Evolutionary conservation across 2,888 invertebrate genomes (phyloP).

Genomic region (Troides oblongomaculatus): DNA sequence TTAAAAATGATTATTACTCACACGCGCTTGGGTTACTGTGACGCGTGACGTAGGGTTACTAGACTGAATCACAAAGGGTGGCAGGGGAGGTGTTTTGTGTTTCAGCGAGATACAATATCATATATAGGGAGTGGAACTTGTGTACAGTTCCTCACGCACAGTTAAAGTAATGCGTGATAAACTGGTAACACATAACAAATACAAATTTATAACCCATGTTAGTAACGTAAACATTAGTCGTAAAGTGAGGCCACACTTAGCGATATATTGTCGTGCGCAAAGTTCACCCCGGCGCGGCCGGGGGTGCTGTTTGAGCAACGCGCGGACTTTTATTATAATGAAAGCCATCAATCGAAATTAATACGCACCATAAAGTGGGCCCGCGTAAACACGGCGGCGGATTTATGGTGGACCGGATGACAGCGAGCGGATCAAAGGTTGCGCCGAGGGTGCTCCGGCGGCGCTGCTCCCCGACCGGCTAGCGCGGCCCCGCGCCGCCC

Average conservation of each 20-base stretch:
- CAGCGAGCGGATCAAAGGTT: conserved; percentile 37
- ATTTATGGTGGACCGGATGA: conserved; percentile 26
- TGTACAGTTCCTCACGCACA: not conserved
- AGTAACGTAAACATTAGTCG: conserved; percentile 3
- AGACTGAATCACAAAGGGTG: no score
- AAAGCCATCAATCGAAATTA: conserved; percentile 30
- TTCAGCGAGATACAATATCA: no score
- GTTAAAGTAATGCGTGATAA: not conserved
- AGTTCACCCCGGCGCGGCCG: no score
- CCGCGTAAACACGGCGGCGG: conserved; percentile 28
- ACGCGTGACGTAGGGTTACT: no score
- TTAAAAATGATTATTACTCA: no score
- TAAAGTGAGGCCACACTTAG: not conserved
- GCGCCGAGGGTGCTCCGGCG: conserved; percentile 16
- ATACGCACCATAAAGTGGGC: conserved; percentile 29
- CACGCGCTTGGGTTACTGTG: no score
- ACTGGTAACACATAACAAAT: conserved; percentile 1
- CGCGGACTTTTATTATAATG: conserved; percentile 28
- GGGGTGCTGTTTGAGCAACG: conserved; percentile 16
- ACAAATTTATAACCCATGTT: conserved; percentile 2
- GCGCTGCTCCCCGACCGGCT: no score
- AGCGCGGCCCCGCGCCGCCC: conserved; percentile 36
- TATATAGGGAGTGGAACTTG: no score
- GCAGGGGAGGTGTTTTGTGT: no score
- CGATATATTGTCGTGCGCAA: not conserved